Evolutionary conservation across 1,140 invertebrate species (phyloP).

Genomic region (Drosophila oshimai): DNA sequence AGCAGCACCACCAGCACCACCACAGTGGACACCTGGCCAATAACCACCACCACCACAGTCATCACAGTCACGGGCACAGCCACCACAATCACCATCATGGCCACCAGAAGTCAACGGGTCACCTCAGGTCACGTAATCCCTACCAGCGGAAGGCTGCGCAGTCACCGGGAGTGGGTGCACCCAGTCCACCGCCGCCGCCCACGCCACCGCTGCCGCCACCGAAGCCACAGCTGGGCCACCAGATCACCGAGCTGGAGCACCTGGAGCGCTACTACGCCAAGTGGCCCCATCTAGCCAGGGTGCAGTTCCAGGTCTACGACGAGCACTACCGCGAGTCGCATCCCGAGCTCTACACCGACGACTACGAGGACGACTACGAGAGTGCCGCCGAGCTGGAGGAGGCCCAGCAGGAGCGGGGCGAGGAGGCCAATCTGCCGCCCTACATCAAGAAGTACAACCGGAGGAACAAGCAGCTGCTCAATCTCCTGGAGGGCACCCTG

Average conservation of each 20-base stretch:
- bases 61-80: constrained; percentile 2
- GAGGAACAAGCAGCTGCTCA: constrained; percentile 73
- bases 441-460: constrained; percentile 80
- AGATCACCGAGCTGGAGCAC: constrained; percentile 73
- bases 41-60: constrained; percentile 12
- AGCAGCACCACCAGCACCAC: constrained; percentile 24
- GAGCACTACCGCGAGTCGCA: constrained; percentile 67
- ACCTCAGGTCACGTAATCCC: constrained; percentile 30
- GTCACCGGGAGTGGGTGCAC: background rate
- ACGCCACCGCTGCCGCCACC: constrained; percentile 50
- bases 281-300: constrained; percentile 74
- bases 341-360: constrained; percentile 60
- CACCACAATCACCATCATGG: constrained; percentile 19
- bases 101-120: constrained; percentile 8
- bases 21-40: constrained; percentile 3
- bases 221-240: constrained; percentile 58
- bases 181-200: background rate
- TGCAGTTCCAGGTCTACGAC: constrained; percentile 73
- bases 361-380: constrained; percentile 73
- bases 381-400: constrained; percentile 69
- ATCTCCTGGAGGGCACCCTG: constrained; percentile 72
- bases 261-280: constrained; percentile 77
- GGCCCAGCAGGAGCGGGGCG: constrained; percentile 56
- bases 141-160: constrained; percentile 37
- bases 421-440: constrained; percentile 72